Conservation (phyloP, 2,113 vertebrate genomes). For the Pollimyrus isidori region DNA sequence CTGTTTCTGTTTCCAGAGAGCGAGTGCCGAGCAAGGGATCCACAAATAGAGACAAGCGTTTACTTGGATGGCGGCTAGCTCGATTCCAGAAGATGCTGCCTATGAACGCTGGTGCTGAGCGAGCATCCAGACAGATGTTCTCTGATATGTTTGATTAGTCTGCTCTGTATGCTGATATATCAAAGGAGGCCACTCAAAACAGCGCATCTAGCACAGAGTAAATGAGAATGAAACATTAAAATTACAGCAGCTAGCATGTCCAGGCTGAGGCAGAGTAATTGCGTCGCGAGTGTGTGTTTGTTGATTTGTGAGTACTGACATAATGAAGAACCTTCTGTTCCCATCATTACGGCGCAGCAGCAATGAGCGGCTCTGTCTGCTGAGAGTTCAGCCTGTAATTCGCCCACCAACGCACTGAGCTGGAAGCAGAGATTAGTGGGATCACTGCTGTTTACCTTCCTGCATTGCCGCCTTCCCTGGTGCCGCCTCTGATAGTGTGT, state of each 20-base stretch:
- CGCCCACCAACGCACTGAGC: background rate
- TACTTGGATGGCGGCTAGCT: slow-evolving; percentile 18
- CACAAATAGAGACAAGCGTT: slow-evolving; percentile 15
- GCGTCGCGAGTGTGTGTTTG: background rate
- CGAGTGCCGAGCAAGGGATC: background rate
- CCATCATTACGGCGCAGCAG: background rate
- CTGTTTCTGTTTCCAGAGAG: slow-evolving; percentile 27
- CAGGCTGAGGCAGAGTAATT: background rate
- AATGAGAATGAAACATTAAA: slow-evolving; percentile 9
- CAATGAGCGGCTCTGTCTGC: background rate
- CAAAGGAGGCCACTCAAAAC: slow-evolving; percentile 34
- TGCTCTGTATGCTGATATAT: slow-evolving; percentile 37
- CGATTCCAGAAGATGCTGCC: slow-evolving; percentile 7
- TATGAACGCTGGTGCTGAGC: background rate
- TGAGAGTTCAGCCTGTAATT: background rate
- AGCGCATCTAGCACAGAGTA: background rate
- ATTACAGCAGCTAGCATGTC: background rate
- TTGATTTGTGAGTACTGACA: background rate
- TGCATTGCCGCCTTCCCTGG: background rate
- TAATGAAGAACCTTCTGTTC: slow-evolving; percentile 14
- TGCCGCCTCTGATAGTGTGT: background rate
- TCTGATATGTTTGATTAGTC: slow-evolving; percentile 37
- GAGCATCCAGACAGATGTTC: slow-evolving; percentile 34
- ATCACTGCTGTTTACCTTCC: background rate
- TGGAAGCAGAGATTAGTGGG: background rate